Percentiles rank a stretch among this genome's conserved stretches.
Conservation (phyloP, 1,140 invertebrate genomes). For the Penaeus chinensis region DNA sequence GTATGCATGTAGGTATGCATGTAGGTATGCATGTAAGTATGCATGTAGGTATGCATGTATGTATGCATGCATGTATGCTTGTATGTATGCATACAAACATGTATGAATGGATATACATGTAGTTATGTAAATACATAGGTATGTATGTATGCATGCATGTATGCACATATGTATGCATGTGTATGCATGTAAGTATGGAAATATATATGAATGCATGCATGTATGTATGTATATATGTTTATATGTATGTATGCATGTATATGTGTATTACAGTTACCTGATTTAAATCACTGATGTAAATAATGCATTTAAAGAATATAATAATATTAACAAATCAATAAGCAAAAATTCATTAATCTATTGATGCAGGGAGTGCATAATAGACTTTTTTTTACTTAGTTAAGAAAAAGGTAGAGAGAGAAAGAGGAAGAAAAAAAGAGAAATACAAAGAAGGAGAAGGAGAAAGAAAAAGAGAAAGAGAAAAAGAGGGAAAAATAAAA, state of each 20-base stretch:
- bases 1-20: neutral
- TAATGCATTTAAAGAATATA: too few relatives aligned
- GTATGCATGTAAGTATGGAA: constrained; percentile 3
- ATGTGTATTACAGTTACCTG: neutral
- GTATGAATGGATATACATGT: neutral
- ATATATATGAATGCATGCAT: neutral
- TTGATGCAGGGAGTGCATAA: too few relatives aligned
- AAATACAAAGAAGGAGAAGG: too few relatives aligned
- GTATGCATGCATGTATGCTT: neutral
- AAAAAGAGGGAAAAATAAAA: too few relatives aligned
- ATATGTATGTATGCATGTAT: neutral
- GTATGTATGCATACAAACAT: neutral
- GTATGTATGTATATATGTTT: neutral
- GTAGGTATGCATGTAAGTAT: neutral
- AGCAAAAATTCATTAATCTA: too few relatives aligned
- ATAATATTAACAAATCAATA: too few relatives aligned
- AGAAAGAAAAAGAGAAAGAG: too few relatives aligned
- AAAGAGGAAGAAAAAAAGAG: too few relatives aligned
- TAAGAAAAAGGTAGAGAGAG: too few relatives aligned
- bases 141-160: constrained; percentile 5
- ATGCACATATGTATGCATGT: constrained; percentile 17
- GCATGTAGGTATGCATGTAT: constrained; percentile 13
- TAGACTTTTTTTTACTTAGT: too few relatives aligned
- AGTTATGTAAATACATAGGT: neutral
- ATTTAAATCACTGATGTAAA: too few relatives aligned